These are phyloP conservation scores for Urophycis tenuis DNA, from an alignment of 2,797 vertebrate species.

Conservation along the genomic window DNA sequence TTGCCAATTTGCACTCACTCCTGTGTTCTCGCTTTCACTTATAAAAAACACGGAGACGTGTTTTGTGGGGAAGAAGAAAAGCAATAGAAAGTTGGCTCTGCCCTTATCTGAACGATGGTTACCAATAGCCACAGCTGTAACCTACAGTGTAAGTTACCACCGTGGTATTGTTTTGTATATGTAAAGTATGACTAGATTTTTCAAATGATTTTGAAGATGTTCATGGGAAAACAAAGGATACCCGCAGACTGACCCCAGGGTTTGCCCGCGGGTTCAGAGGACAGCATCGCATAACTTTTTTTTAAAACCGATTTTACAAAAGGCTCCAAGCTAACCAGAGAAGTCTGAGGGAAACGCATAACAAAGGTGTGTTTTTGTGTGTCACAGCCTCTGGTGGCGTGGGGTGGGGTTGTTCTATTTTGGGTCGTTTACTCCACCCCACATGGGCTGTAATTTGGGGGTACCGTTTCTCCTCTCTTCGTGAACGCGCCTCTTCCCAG, in stretches of 20 bases:
- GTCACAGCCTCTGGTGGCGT: not conserved
- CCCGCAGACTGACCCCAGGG: too few relatives aligned
- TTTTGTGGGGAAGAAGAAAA: constrained; percentile 41
- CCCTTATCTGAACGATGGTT: constrained; percentile 7
- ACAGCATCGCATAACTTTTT: not conserved
- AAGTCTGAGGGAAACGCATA: not conserved
- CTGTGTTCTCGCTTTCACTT: constrained; percentile 10
- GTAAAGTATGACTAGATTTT: not conserved
- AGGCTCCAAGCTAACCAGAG: not conserved
- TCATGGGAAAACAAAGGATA: not conserved
- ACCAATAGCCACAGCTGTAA: not conserved
- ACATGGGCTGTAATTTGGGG: not conserved
- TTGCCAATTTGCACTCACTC: constrained; percentile 40
- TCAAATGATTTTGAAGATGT: too few relatives aligned
- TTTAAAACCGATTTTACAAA: not conserved
- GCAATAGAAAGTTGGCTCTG: constrained; percentile 43
- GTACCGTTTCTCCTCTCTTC: constrained; percentile 12
- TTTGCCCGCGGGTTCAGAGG: not conserved
- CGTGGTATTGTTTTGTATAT: not conserved
- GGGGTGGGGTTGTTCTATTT: not conserved
- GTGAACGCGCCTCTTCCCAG: not conserved
- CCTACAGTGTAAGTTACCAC: not conserved
- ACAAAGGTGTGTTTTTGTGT: not conserved
- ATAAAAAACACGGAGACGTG: constrained; percentile 43
- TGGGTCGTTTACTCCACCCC: constrained; percentile 5